Percentiles rank a stretch among this genome's conserved stretches.
Evolutionary conservation across 2,888 invertebrate species (phyloP).

Genomic region (Troilus luridus): DNA sequence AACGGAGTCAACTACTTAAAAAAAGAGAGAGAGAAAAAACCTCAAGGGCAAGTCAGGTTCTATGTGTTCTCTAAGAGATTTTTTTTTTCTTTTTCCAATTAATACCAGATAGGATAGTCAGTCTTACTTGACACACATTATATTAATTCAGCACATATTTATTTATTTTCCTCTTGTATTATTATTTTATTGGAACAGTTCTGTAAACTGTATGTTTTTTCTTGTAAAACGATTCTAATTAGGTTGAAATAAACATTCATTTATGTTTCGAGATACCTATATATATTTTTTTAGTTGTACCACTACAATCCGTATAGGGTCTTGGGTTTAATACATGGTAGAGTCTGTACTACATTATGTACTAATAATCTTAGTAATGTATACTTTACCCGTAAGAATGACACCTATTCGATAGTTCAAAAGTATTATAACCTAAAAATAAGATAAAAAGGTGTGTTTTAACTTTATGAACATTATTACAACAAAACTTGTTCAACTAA

Average conservation of each 20-base stretch:
- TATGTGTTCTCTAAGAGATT: not conserved
- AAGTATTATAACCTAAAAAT: too few relatives aligned
- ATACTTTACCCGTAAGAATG: too few relatives aligned
- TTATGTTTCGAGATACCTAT: not conserved
- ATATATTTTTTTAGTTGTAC: too few relatives aligned
- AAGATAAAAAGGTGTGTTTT: too few relatives aligned
- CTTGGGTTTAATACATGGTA: too few relatives aligned
- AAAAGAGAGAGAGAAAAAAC: not conserved
- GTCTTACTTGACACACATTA: not conserved
- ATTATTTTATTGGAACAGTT: not conserved
- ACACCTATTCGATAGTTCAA: too few relatives aligned
- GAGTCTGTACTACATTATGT: too few relatives aligned
- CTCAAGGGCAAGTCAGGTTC: not conserved
- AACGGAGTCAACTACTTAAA: slow-evolving; percentile 4
- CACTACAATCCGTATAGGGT: too few relatives aligned
- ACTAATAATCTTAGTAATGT: too few relatives aligned
- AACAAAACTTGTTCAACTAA: too few relatives aligned
- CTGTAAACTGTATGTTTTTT: not conserved
- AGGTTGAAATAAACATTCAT: not conserved
- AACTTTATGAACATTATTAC: too few relatives aligned
- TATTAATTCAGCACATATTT: not conserved
- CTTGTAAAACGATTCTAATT: not conserved
- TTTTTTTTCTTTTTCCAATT: slow-evolving; percentile 22
- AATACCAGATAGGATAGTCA: not conserved
- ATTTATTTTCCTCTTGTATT: not conserved